Evolutionary conservation across 2,113 vertebrate species (phyloP).

Genomic region (Murina feae): DNA sequence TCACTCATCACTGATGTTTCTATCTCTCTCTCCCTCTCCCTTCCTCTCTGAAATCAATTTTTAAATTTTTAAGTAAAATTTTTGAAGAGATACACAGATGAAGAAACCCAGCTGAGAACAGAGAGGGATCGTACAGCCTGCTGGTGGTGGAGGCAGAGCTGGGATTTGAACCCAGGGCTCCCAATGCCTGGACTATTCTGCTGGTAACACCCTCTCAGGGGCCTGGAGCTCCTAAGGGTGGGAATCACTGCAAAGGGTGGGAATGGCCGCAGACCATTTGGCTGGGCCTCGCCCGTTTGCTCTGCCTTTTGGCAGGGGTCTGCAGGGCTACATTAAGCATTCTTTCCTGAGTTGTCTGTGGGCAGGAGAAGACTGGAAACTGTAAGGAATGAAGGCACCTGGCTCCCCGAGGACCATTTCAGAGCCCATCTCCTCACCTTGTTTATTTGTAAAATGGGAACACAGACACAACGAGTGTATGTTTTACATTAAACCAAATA

Average conservation of each 20-base stretch:
- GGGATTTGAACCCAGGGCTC: neutral
- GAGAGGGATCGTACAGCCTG: neutral
- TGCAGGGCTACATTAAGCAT: conserved; percentile 20
- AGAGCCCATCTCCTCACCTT: conserved; percentile 62
- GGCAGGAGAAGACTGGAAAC: conserved; percentile 48
- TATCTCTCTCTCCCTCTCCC: too few species aligned
- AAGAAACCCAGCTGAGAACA: neutral
- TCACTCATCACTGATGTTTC: too few species aligned
- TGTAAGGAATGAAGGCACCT: conserved; percentile 54
- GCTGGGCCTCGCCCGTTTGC: neutral
- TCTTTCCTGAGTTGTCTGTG: conserved; percentile 34
- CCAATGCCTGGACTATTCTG: neutral
- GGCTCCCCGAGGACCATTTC: neutral
- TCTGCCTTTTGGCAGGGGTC: conserved; percentile 54
- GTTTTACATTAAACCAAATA: conserved; percentile 67
- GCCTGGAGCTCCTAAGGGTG: neutral
- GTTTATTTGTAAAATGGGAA: conserved; percentile 75
- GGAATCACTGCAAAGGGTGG: neutral
- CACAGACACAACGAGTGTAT: conserved; percentile 62
- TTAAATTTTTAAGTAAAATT: too few species aligned
- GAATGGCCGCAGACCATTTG: conserved; percentile 19
- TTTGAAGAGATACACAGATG: neutral
- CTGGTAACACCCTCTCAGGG: neutral
- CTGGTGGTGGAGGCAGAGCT: neutral
- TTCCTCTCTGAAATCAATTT: too few species aligned